phyloP scores from a whole-genome alignment of 2,797 vertebrate genomes.

The Hyperoplus immaculatus region DNA sequence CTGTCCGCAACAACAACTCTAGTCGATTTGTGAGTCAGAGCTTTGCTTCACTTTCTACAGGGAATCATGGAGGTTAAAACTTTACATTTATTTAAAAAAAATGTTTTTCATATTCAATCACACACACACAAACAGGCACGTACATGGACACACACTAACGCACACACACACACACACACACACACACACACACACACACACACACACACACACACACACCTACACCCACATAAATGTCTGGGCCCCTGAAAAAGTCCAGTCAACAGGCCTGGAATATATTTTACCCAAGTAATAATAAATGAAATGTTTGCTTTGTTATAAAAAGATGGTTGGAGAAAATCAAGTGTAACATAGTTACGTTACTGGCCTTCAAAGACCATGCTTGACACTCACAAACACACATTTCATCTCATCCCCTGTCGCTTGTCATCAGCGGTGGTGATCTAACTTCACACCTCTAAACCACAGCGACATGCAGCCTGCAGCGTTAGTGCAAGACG shows the following conservation, averaged over 20 bases:
- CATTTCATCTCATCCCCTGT: background rate
- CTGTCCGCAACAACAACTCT: conserved; percentile 98
- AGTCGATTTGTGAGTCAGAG: conserved; percentile 94
- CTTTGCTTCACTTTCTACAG: background rate
- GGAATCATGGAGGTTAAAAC: background rate
- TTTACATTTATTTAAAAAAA: background rate
- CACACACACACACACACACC: too few relatives aligned
- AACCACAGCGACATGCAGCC: conserved; percentile 41
- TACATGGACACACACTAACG: too few relatives aligned
- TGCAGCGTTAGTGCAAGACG: conserved; percentile 6
- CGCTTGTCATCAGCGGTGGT: conserved; percentile 11
- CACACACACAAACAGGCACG: too few relatives aligned
- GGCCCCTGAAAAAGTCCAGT: background rate
- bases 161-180: too few relatives aligned
- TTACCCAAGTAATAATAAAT: too few relatives aligned
- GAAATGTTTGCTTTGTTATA: too few relatives aligned
- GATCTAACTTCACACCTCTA: conserved; percentile 30
- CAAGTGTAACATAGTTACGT: too few relatives aligned
- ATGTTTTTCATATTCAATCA: background rate
- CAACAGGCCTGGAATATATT: too few relatives aligned
- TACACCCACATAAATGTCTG: background rate
- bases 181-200: too few relatives aligned
- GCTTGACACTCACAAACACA: background rate
- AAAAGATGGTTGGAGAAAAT: too few relatives aligned
- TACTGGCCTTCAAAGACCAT: too few relatives aligned